Evolutionary conservation across 2,113 vertebrate genomes (phyloP), one percentile per base, ranked within the genome.

Genomic region (Narcine bancroftii): DNA sequence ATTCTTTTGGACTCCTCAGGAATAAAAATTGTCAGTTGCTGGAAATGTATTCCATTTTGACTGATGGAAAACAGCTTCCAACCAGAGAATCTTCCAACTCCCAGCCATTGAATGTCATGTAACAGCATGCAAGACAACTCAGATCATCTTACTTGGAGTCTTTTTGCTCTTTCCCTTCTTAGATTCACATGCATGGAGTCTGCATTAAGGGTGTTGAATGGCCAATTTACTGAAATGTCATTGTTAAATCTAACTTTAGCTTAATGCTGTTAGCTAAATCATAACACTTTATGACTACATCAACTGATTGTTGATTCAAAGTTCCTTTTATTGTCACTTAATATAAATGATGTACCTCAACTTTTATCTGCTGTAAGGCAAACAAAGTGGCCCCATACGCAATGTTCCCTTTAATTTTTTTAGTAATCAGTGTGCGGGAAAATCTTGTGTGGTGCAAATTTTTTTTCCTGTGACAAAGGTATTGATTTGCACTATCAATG

Each of bases 31-130:
- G 89, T 26, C 42, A 69, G 60, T 91, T 91, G 39, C 19, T 91
- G 39, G 39, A 91, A 91, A 91, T 91, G 24, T 60, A 60, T 63
- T 85, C 81, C 60, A 87, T 87, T 87, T 87, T 60, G 42, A 33
- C 65, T 66, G 39, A 26, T 91, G 66, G 66, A 45, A 91, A 71
- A 47, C 36, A 91, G 21, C 10, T 69, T 91, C 39, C 65, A 91
- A 89, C 60, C 36, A 26, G 39, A n/a, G 56, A 42, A 89, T 89
- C 5, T 24, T 89, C 45, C 21, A 5, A 39, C 15, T 36, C 39
- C n/a, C 42, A 42, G 42, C 42, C 42, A 13, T 26, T 1, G 1
- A 47, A 11, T 65, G 39, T 83, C 29, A 56, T 83, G 87, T 56
- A 66, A 66, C 47, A 33, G 2, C 42, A 45, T 69, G 71, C 17